phyloP scores from a whole-genome alignment of 2,888 invertebrate genomes.

The Bhutanitis thaidina region DNA sequence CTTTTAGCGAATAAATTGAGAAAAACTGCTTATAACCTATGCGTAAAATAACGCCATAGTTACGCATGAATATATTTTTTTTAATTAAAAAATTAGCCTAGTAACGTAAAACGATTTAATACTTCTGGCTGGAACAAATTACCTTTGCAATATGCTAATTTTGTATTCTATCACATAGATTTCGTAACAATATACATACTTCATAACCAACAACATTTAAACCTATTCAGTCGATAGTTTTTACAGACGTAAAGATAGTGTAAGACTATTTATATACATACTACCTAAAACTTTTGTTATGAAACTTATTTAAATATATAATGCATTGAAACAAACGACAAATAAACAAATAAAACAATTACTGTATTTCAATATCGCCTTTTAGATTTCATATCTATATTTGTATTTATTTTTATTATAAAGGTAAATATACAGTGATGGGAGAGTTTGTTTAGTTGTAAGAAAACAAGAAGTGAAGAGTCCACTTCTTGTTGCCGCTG shows the following conservation, averaged over 20 bases:
- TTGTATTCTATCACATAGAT: slow-evolving; percentile 35
- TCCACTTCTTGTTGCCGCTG: no score
- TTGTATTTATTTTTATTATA: no score
- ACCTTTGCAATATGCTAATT: slow-evolving; percentile 42
- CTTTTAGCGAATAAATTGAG: no score
- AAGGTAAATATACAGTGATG: no score
- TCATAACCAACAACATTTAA: slow-evolving; percentile 48
- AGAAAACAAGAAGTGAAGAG: no score
- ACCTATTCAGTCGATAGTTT: slow-evolving; percentile 59
- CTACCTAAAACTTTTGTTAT: slow-evolving; percentile 73
- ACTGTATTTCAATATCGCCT: slow-evolving; percentile 36
- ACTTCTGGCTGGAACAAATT: slow-evolving; percentile 48
- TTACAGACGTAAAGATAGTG: slow-evolving; percentile 66
- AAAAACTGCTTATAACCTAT: no score
- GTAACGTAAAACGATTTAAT: slow-evolving; percentile 36
- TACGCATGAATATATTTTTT: no score
- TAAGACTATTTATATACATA: slow-evolving; percentile 77
- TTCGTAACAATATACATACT: slow-evolving; percentile 38
- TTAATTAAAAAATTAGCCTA: slow-evolving; percentile 23
- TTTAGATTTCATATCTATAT: no score
- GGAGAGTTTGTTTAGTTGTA: no score
- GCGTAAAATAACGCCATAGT: no score
- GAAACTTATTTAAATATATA: slow-evolving; percentile 76
- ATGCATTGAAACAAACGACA: slow-evolving; percentile 76
- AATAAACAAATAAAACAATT: slow-evolving; percentile 64